Base-by-base conservation (phyloP, 2,888 invertebrate genomes). In the Drosophila picticornis region DNA sequence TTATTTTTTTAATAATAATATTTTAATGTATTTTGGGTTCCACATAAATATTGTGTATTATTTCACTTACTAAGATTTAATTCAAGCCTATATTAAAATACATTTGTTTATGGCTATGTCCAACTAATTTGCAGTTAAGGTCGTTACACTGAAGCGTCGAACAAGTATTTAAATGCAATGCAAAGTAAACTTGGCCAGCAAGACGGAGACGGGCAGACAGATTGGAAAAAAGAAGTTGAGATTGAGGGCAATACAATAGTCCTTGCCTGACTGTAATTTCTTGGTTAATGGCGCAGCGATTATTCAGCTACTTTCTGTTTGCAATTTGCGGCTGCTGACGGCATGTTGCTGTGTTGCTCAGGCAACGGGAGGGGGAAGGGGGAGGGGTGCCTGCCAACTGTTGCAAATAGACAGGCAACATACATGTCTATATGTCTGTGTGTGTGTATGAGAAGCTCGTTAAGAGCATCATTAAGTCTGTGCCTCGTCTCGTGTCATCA, bases 381-480 rank as follows among this genome's bases (percentile, higher is more conserved):
- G 27, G 36, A 2, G 25, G 53, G 19, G 40, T 43, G 22, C 40
- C 69, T 76, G 68, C 65, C 77, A 80, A 80, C 79, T 77, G 80
- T 77, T 74, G 77, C 81, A 81, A 74, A 70, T 57, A 77, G 68
- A 80, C 67, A 48, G 61, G 67, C 72, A 72, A 64, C 75, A 73
- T 48, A 61, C n/a, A 58, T 16, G 57, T n/a, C 38, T 4, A 31
- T 19, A 13, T n/a, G 25, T 53, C 32, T 25, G 48, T 36, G 25
- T 50, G 48, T 56, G 29, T 72, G 34, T n/a, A 11, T 34, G 78
- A 80, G 79, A 76, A 63, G 59, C 66, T 72, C 79, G 80, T 80
- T 79, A 69, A 79, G 70, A 72, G 78, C 88, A 79, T 85, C 88
- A 88, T 85, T 85, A 85, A 88, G 83, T 74, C 72, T 69, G 70